phyloP scores from a whole-genome alignment of 2,797 vertebrate species.

The Huso huso region DNA sequence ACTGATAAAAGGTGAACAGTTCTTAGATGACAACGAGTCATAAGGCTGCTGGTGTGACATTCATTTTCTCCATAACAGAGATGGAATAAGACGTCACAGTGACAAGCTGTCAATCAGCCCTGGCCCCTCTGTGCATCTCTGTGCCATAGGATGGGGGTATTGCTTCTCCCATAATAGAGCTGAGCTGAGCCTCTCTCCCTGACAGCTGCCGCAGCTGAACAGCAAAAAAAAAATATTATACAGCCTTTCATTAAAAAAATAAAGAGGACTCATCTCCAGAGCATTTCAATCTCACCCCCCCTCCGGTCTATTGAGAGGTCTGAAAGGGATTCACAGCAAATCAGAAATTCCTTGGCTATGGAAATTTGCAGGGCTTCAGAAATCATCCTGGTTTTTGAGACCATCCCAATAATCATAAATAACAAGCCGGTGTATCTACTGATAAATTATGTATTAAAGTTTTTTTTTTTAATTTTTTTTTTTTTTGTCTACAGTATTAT shows the following conservation, averaged over 20 bases:
- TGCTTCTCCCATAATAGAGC: constrained; percentile 75
- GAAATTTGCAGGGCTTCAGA: constrained; percentile 62
- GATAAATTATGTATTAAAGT: constrained; percentile 66
- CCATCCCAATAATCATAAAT: constrained; percentile 71
- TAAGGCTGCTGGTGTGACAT: constrained; percentile 79
- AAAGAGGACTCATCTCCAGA: constrained; percentile 81
- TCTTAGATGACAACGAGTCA: constrained; percentile 93
- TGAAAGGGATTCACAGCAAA: constrained; percentile 70
- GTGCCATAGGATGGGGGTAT: constrained; percentile 66
- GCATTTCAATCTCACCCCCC: constrained; percentile 76
- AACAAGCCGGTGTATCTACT: constrained; percentile 63
- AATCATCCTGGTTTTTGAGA: constrained; percentile 47
- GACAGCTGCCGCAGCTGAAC: constrained; percentile 71
- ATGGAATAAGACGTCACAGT: constrained; percentile 94
- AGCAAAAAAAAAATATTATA: constrained; percentile 76
- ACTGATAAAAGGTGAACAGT: constrained; percentile 94
- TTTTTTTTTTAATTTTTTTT: constrained; percentile 41
- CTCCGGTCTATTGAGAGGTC: constrained; percentile 67
- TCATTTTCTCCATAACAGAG: constrained; percentile 88
- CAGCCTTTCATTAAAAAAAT: constrained; percentile 88
- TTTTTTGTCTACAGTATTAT: constrained; percentile 62
- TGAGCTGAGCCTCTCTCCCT: constrained; percentile 63
- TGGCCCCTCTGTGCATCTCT: constrained; percentile 44
- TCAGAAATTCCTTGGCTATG: constrained; percentile 65
- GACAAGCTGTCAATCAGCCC: constrained; percentile 95